Percentiles rank a stretch among this genome's conserved stretches.
Evolutionary conservation across 2,113 vertebrate species (phyloP).

Genomic region (Saccopteryx bilineata): DNA sequence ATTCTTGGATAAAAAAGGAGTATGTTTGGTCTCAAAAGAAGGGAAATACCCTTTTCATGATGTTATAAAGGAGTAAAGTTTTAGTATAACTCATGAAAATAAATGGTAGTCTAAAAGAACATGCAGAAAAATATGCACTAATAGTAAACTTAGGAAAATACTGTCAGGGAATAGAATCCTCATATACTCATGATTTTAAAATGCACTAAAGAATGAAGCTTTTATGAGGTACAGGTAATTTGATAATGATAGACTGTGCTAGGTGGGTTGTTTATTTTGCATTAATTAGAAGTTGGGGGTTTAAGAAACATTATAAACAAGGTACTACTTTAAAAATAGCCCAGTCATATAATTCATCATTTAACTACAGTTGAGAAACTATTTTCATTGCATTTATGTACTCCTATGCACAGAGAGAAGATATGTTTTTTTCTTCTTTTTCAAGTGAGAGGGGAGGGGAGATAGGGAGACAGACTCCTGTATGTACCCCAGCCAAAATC

Average conservation of each 20-base stretch:
- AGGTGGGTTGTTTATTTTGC: conserved; percentile 20
- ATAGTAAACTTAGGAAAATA: conserved; percentile 16
- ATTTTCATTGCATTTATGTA: neutral
- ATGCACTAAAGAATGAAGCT: conserved; percentile 11
- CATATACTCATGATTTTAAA: conserved; percentile 47
- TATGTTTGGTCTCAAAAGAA: neutral
- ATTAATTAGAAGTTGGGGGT: conserved; percentile 50
- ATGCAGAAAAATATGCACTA: neutral
- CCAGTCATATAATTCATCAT: neutral
- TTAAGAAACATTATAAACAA: conserved; percentile 46
- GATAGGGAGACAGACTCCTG: too few species aligned
- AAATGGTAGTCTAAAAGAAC: neutral
- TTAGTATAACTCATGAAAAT: conserved; percentile 66
- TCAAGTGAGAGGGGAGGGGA: too few species aligned
- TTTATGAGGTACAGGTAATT: neutral
- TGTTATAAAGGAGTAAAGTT: conserved; percentile 45
- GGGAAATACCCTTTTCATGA: conserved; percentile 31
- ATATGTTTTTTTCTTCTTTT: neutral
- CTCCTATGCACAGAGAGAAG: neutral
- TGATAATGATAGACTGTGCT: neutral
- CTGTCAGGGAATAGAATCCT: conserved; percentile 7
- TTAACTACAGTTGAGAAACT: neutral
- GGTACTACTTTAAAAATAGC: neutral
- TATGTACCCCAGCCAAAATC: too few species aligned
- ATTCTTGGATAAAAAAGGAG: conserved; percentile 40